Evolutionary conservation across 2,888 invertebrate species (phyloP).

Genomic region (Taphrorychus bicolor): DNA sequence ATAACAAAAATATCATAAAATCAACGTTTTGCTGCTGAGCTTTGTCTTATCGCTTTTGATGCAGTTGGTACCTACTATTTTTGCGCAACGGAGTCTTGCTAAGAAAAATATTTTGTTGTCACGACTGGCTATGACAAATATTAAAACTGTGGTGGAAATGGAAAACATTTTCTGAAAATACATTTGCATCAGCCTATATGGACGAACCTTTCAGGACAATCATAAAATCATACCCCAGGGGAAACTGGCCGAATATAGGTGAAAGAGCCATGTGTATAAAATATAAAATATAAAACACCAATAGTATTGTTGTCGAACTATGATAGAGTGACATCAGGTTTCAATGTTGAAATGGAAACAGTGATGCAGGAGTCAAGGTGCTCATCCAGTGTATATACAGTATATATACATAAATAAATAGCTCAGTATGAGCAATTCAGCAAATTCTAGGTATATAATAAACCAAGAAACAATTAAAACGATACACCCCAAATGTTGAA

Average conservation of each 20-base stretch:
- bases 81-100: neutral
- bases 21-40: neutral
- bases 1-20: too few species aligned
- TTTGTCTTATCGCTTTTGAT: neutral
- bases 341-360: too few species aligned
- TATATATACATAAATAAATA: too few species aligned
- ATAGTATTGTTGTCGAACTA: too few species aligned
- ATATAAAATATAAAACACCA: too few species aligned
- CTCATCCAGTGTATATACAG: too few species aligned
- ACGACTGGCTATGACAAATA: neutral
- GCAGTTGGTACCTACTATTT: neutral
- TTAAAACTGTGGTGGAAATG: neutral
- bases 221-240: slow-evolving; percentile 52
- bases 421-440: too few species aligned
- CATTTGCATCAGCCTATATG: slow-evolving; percentile 49
- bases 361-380: too few species aligned
- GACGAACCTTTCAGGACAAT: slow-evolving; percentile 50
- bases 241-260: slow-evolving; percentile 54
- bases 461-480: too few species aligned
- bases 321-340: too few species aligned
- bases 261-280: slow-evolving; percentile 52
- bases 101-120: neutral
- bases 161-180: slow-evolving; percentile 21
- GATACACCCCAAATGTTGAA: too few species aligned
- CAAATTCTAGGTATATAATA: too few species aligned